phyloP scores from a whole-genome alignment of 2,888 invertebrate genomes.

The Eulithis prunata region DNA sequence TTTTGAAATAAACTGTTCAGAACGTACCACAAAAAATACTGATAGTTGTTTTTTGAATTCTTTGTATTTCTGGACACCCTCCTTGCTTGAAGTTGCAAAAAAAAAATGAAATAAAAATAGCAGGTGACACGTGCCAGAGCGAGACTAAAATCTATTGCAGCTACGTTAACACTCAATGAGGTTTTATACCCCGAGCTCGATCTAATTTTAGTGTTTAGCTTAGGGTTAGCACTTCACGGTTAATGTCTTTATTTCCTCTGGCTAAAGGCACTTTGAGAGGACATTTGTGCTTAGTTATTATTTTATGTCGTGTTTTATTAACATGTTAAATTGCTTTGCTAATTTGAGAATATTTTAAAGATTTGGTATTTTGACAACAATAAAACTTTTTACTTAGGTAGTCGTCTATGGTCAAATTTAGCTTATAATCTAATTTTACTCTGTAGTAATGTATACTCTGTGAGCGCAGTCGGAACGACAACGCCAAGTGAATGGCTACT shows the following conservation, averaged over 20 bases:
- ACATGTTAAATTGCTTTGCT: constrained; percentile 2
- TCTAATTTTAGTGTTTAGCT: constrained; percentile 22
- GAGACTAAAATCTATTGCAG: constrained; percentile 21
- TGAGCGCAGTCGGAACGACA: too few species aligned
- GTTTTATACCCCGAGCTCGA: constrained; percentile 3
- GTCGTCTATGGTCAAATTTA: too few species aligned
- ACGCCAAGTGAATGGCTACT: too few species aligned
- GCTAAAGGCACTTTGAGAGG: neutral
- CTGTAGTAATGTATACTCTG: too few species aligned
- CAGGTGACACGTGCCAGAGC: constrained; percentile 20
- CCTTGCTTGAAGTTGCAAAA: neutral
- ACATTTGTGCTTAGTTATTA: neutral
- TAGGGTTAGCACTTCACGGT: constrained; percentile 44
- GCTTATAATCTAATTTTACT: too few species aligned
- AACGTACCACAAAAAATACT: too few species aligned
- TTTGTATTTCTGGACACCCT: neutral
- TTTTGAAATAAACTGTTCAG: too few species aligned
- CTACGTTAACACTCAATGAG: neutral
- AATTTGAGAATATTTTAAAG: neutral
- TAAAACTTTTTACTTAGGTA: too few species aligned
- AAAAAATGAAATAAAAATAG: constrained; percentile 17
- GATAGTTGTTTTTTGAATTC: neutral
- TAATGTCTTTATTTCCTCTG: constrained; percentile 66
- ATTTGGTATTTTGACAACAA: too few species aligned
- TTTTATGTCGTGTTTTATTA: constrained; percentile 18